These are phyloP conservation scores for Megaleporinus macrocephalus DNA, from an alignment of 2,113 vertebrate genomes.

Conservation along the genomic window DNA sequence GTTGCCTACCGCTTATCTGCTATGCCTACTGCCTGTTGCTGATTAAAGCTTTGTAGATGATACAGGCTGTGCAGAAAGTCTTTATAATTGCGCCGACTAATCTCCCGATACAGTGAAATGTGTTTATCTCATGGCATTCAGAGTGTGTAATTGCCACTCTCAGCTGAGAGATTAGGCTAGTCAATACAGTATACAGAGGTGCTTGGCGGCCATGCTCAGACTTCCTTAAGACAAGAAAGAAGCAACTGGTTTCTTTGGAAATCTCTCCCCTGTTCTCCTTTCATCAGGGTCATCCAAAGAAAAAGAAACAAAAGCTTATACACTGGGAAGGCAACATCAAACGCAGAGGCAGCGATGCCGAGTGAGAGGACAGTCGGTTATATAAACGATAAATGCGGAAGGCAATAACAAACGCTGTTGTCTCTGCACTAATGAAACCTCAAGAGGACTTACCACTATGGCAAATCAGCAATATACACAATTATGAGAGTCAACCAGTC, in stretches of 20 bases:
- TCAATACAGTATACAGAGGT: slow-evolving; percentile 1
- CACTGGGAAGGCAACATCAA: background rate
- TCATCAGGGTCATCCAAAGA: background rate
- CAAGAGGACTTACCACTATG: background rate
- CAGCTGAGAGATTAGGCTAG: slow-evolving; percentile 10
- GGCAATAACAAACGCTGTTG: background rate
- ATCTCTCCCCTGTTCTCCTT: background rate
- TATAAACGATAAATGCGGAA: background rate
- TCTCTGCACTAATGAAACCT: background rate
- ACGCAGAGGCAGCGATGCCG: background rate
- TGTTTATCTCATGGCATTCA: slow-evolving; percentile 19
- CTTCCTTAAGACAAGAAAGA: background rate
- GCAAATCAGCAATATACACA: background rate
- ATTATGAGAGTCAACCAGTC: background rate
- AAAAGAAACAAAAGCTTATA: background rate
- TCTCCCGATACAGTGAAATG: slow-evolving; percentile 37
- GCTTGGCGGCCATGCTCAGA: background rate
- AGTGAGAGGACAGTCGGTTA: background rate
- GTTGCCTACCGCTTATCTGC: slow-evolving; percentile 17
- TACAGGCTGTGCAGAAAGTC: slow-evolving; percentile 9
- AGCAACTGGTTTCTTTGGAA: background rate
- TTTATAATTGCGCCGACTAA: slow-evolving; percentile 17
- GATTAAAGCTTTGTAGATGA: slow-evolving; percentile 25
- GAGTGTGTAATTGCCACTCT: slow-evolving; percentile 39
- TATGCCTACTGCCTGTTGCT: background rate